Base-by-base conservation (phyloP, 2,113 vertebrate species). In the Dasypus novemcinctus region DNA sequence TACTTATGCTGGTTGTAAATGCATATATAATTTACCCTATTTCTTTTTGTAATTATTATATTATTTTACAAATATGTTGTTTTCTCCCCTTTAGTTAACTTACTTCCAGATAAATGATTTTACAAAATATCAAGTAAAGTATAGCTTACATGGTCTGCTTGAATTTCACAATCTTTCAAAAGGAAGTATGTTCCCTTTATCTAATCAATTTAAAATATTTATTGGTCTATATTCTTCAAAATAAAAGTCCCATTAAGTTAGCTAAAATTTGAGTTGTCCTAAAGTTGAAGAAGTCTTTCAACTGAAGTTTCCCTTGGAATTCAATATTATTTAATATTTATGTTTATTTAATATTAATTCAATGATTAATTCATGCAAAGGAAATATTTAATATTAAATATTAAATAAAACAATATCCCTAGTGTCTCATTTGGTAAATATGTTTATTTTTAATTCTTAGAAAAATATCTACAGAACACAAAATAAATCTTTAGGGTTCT, bases 301-400 rank as follows among this genome's bases (percentile, higher is more conserved):
- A 94, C 4, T 78, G 8, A 95, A 36, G 74, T 95, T 93, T 89
- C 68, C 15, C 49, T 91, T 96, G 31, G 96, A 94, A 90, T 64
- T 92, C 41, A 94, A 2, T 52, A 76, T 69, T 95, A 87, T 93
- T 41, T 92, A 89, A 87, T 96, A 93, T 66, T 59, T 94, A 95
- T 85, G 18, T 33, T 63, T 86, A 69, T 72, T 94, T 79, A 91
- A 87, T 94, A 91, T 92, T 85, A 90, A 92, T 69, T n/a, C 8
- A 93, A 69, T 93, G 33, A 94, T 52, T 89, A 91, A 80, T 86
- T 89, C 18, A 95, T 83, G 5, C 3, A 0, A 18, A 94, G 92
- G 91, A 95, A 89, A 87, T 94, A 96, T 88, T 91, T 12, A 96
- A 43, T 31, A 80, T 78, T 93, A 80, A 93, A 95, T 86, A 29